Conservation (phyloP, 1,140 invertebrate species). For the Semibalanus balanoides region DNA sequence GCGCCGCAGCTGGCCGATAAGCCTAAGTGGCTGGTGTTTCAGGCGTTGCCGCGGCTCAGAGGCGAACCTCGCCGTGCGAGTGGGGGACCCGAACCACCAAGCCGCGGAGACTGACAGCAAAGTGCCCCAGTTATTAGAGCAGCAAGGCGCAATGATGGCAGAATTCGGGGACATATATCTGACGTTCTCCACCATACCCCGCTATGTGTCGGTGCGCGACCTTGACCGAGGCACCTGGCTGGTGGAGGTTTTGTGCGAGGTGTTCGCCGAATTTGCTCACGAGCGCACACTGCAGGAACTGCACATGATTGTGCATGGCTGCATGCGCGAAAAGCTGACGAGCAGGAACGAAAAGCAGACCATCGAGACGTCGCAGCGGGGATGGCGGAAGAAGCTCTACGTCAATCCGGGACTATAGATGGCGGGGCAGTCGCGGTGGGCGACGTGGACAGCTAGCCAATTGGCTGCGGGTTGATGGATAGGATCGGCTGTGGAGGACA, state of each 20-base stretch:
- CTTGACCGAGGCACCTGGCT: not conserved
- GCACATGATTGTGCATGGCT: not conserved
- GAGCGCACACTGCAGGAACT: not conserved
- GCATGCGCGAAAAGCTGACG: not conserved
- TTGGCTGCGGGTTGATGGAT: too few species aligned
- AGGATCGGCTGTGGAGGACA: too few species aligned
- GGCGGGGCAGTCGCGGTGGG: too few species aligned
- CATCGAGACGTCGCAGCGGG: not conserved
- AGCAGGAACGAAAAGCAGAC: not conserved
- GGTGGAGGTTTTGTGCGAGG: not conserved
- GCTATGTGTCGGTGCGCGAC: conserved; percentile 4
- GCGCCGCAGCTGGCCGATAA: not conserved
- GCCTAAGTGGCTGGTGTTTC: conserved; percentile 5
- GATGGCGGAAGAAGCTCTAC: not conserved
- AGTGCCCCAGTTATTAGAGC: not conserved
- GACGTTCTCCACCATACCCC: not conserved
- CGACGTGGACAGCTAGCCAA: too few species aligned
- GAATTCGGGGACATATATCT: not conserved
- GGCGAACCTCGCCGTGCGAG: not conserved
- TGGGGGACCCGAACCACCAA: not conserved
- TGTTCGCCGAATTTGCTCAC: not conserved
- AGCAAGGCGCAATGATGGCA: not conserved
- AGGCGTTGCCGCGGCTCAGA: not conserved
- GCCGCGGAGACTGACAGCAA: not conserved
- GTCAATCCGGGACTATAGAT: not conserved